A percentile compares a stretch with the other conserved stretches of the same genome.
These are phyloP conservation scores for Rotaria magnacalcarata DNA, from an alignment of 2,888 invertebrate genomes.

Conservation along the genomic window DNA sequence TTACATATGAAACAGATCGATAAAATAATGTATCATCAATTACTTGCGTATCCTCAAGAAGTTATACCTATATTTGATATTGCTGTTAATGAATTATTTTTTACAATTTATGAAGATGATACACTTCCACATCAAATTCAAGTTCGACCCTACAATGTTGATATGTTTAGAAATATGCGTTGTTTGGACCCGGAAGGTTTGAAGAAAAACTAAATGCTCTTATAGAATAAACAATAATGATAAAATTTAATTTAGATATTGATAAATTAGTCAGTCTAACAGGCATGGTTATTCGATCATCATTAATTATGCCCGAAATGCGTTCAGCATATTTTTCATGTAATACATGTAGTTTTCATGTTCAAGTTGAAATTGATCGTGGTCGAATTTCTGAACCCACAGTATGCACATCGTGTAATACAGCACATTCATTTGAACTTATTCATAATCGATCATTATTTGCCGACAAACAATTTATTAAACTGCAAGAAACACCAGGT, in stretches of 20 bases:
- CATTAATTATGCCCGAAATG: constrained; percentile 94
- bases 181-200: constrained; percentile 72
- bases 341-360: constrained; percentile 78
- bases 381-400: constrained; percentile 92
- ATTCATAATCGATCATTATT: constrained; percentile 92
- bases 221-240: too few species aligned
- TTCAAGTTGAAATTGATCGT: constrained; percentile 80
- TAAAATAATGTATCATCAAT: constrained; percentile 77
- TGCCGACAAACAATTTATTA: constrained; percentile 92
- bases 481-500: constrained; percentile 85
- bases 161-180: constrained; percentile 84
- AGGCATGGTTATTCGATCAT: constrained; percentile 95
- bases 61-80: constrained; percentile 75
- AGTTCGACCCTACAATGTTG: constrained; percentile 88
- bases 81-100: constrained; percentile 91
- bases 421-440: constrained; percentile 79
- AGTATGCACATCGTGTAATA: constrained; percentile 85
- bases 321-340: constrained; percentile 91
- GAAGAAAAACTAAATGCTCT: neutral
- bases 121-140: constrained; percentile 88
- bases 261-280: constrained; percentile 90
- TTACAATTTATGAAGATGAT: constrained; percentile 80
- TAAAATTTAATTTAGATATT: constrained; percentile 70
- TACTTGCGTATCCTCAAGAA: constrained; percentile 82
- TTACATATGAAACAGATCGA: constrained; percentile 81